A percentile compares a stretch with the other conserved stretches of the same genome.
These are phyloP conservation scores for Sorex fumeus DNA, from an alignment of 2,113 vertebrate genomes.

Conservation along the genomic window DNA sequence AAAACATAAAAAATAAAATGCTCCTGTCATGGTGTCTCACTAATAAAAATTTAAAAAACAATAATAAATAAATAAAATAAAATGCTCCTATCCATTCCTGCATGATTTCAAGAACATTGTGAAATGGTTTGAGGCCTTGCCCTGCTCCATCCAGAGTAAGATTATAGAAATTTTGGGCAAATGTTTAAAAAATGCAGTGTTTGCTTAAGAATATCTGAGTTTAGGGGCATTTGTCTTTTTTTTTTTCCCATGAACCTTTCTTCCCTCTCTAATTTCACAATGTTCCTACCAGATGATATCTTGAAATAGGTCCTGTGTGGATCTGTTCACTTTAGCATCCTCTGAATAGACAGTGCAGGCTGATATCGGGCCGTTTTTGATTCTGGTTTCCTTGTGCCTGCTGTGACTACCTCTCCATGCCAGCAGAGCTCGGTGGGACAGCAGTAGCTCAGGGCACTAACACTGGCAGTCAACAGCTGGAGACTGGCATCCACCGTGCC, in stretches of 20 bases:
- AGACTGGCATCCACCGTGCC: neutral
- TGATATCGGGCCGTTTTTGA: neutral
- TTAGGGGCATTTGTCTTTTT: neutral
- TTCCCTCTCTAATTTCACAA: neutral
- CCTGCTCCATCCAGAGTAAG: no score
- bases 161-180: no score
- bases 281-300: conserved; percentile 7
- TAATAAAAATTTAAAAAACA: no score
- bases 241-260: neutral
- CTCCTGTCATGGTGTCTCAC: no score
- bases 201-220: conserved; percentile 1
- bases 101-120: no score
- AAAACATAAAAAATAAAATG: no score
- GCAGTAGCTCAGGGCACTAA: neutral
- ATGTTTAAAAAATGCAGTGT: neutral
- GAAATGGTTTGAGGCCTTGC: no score
- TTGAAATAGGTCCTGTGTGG: neutral
- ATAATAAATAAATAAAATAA: no score
- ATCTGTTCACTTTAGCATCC: neutral
- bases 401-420: neutral
- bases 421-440: neutral
- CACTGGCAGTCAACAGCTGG: neutral
- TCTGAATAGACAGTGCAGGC: neutral
- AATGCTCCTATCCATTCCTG: no score
- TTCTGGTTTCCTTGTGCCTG: conserved; percentile 4